Conservation (phyloP, 2,888 invertebrate species). For the Tholera decimalis region DNA sequence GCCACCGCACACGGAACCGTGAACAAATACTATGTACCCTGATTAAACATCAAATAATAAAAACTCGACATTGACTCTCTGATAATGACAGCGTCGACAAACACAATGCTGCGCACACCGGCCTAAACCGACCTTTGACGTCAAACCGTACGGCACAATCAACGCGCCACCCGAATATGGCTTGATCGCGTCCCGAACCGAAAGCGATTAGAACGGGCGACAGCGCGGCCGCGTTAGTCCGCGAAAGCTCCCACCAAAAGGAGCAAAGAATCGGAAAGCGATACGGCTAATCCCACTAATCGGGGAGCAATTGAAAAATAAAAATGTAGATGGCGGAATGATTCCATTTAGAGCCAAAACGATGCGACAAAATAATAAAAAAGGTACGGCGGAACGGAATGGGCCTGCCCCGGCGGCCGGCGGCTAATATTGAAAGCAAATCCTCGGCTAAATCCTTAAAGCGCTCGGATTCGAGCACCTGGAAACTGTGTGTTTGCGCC, state of each 20-base stretch:
- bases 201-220: slow-evolving; percentile 75
- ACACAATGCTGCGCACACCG: slow-evolving; percentile 66
- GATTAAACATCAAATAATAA: slow-evolving; percentile 86
- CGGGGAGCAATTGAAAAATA: slow-evolving; percentile 92
- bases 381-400: slow-evolving; percentile 87
- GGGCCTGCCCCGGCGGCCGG: slow-evolving; percentile 85
- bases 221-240: slow-evolving; percentile 78
- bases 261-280: slow-evolving; percentile 90
- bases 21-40: slow-evolving; percentile 80
- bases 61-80: slow-evolving; percentile 81
- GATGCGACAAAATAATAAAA: slow-evolving; percentile 92
- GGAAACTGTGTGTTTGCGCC: slow-evolving; percentile 88
- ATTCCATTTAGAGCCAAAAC: slow-evolving; percentile 91
- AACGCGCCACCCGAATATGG: slow-evolving; percentile 58
- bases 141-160: slow-evolving; percentile 62
- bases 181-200: slow-evolving; percentile 65
- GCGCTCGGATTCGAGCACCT: slow-evolving; percentile 90
- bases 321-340: slow-evolving; percentile 92
- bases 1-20: slow-evolving; percentile 81
- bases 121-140: slow-evolving; percentile 71
- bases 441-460: slow-evolving; percentile 91
- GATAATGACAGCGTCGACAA: slow-evolving; percentile 77
- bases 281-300: slow-evolving; percentile 91
- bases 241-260: slow-evolving; percentile 86
- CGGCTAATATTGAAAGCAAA: slow-evolving; percentile 92